Conservation (phyloP, 2,113 vertebrate species). For the Uropsilus gracilis region DNA sequence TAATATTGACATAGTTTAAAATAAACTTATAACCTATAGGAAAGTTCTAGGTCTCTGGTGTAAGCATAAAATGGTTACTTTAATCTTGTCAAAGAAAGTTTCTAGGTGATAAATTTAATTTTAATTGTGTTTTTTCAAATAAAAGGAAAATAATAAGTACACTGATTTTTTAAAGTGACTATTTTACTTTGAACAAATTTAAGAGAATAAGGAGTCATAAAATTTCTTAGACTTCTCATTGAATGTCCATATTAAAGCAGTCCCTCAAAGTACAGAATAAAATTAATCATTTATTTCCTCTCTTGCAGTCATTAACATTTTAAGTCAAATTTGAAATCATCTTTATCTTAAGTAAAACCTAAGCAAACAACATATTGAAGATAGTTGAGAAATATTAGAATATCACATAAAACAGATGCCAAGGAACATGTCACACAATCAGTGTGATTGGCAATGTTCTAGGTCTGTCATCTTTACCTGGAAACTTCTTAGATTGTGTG, state of each 20-base stretch:
- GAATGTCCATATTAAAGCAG: conserved; percentile 43
- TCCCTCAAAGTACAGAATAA: conserved; percentile 65
- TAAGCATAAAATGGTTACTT: not conserved
- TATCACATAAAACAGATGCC: conserved; percentile 8
- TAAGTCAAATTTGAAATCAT: conserved; percentile 79
- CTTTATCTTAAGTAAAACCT: conserved; percentile 76
- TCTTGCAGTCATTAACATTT: conserved; percentile 53
- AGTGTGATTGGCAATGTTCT: not conserved
- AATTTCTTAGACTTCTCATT: conserved; percentile 15
- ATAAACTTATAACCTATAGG: not conserved
- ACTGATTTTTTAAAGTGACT: not conserved
- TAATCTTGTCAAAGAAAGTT: not conserved
- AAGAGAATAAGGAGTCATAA: conserved; percentile 20
- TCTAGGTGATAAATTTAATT: not conserved
- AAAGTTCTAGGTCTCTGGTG: conserved; percentile 8
- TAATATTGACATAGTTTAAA: not conserved
- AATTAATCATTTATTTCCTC: conserved; percentile 8
- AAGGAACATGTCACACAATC: not conserved
- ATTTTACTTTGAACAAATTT: conserved; percentile 44
- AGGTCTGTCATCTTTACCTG: not conserved
- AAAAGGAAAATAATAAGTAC: not conserved
- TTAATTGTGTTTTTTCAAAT: conserved; percentile 8
- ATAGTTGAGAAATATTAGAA: conserved; percentile 33
- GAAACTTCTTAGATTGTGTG: not conserved
- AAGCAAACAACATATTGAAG: conserved; percentile 73